A percentile compares a stretch with the other conserved stretches of the same genome.
These are phyloP conservation scores for Allobates femoralis DNA, from an alignment of 2,797 vertebrate species.

Conservation along the genomic window DNA sequence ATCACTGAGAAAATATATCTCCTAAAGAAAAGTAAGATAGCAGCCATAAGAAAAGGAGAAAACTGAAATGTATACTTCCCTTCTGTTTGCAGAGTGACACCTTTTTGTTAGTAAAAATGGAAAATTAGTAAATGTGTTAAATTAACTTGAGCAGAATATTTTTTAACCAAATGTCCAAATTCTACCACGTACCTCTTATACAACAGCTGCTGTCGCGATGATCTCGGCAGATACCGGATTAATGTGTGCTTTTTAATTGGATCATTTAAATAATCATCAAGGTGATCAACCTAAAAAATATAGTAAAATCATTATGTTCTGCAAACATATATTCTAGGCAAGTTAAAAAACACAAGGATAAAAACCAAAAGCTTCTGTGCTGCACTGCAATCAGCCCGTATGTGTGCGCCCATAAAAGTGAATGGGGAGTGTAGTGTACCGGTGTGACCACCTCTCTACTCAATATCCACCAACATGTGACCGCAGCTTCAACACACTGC, in stretches of 20 bases:
- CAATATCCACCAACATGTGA: no score
- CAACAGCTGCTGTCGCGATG: slow-evolving; percentile 86
- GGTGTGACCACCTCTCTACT: no score
- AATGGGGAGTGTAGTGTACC: no score
- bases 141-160: not conserved
- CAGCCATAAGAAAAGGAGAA: not conserved
- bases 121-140: not conserved
- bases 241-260: slow-evolving; percentile 88
- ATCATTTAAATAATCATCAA: slow-evolving; percentile 89
- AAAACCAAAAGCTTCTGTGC: no score
- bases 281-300: slow-evolving; percentile 83
- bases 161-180: not conserved
- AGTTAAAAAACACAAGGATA: no score
- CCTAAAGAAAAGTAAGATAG: slow-evolving; percentile 71
- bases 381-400: no score
- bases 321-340: no score
- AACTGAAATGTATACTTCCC: not conserved
- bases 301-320: not conserved
- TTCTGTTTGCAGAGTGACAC: not conserved
- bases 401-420: no score
- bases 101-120: not conserved
- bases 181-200: slow-evolving; percentile 82
- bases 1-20: slow-evolving; percentile 89
- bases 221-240: slow-evolving; percentile 82
- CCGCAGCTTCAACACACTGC: no score